These are phyloP conservation scores for Parnassius orleans DNA, from an alignment of 2,888 invertebrate species.

Conservation along the genomic window DNA sequence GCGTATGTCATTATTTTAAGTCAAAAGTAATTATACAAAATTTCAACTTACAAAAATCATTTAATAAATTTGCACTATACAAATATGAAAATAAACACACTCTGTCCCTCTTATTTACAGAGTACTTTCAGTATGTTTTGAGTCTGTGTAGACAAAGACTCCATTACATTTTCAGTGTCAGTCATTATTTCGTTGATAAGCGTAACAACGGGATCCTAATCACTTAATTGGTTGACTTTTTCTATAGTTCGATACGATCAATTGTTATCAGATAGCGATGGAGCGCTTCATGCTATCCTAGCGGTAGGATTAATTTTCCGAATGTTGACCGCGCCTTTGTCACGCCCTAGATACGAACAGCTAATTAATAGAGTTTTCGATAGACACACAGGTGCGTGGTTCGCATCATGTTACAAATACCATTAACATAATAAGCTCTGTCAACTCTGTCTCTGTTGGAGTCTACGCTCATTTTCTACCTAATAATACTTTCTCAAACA, in stretches of 20 bases:
- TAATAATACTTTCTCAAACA: slow-evolving; percentile 54
- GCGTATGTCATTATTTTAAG: too few species aligned
- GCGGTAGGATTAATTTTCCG: slow-evolving; percentile 75
- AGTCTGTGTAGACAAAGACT: neutral
- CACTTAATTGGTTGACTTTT: slow-evolving; percentile 63
- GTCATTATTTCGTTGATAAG: slow-evolving; percentile 57
- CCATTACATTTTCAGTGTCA: slow-evolving; percentile 26
- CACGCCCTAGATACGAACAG: slow-evolving; percentile 58
- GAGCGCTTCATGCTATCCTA: slow-evolving; percentile 51
- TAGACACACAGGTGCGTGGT: slow-evolving; percentile 48
- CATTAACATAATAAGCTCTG: slow-evolving; percentile 61
- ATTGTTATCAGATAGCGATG: slow-evolving; percentile 55
- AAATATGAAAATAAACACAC: too few species aligned
- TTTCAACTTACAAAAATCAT: too few species aligned
- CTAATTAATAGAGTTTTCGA: slow-evolving; percentile 78
- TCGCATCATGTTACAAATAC: slow-evolving; percentile 58
- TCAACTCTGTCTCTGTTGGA: slow-evolving; percentile 29
- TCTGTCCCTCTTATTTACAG: too few species aligned
- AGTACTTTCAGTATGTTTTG: too few species aligned
- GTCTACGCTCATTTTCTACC: slow-evolving; percentile 32
- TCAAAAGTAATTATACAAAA: too few species aligned
- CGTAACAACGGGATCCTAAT: slow-evolving; percentile 63
- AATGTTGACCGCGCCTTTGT: slow-evolving; percentile 73
- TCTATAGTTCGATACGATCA: slow-evolving; percentile 61
- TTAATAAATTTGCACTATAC: too few species aligned